A percentile compares a stretch with the other conserved stretches of the same genome.
These are phyloP conservation scores for Glossosoma conforme DNA, from an alignment of 1,140 invertebrate species.

Conservation along the genomic window DNA sequence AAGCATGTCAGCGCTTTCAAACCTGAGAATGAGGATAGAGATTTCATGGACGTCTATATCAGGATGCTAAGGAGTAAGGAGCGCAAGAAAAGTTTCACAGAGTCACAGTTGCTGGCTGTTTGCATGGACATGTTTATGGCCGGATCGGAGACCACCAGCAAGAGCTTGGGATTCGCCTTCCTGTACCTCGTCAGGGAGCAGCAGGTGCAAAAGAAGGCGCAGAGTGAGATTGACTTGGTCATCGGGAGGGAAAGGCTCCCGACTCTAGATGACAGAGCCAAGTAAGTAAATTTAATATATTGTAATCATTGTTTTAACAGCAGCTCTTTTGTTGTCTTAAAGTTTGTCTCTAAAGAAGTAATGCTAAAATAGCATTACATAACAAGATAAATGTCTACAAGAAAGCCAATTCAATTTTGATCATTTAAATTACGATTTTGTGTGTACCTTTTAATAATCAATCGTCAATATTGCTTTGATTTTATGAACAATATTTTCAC, in stretches of 20 bases:
- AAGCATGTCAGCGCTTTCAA: constrained; percentile 67
- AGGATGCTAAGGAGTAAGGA: constrained; percentile 57
- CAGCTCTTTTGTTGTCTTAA: neutral
- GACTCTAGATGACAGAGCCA: constrained; percentile 61
- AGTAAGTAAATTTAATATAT: constrained; percentile 47
- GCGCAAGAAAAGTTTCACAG: constrained; percentile 50
- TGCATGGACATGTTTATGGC: constrained; percentile 80
- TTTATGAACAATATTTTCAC: too few species aligned
- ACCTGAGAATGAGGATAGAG: constrained; percentile 57
- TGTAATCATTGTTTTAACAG: neutral
- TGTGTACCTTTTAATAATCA: too few species aligned
- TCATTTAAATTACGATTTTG: too few species aligned
- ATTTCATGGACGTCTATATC: constrained; percentile 84
- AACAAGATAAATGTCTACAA: neutral
- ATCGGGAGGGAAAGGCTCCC: constrained; percentile 65
- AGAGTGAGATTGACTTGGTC: constrained; percentile 73
- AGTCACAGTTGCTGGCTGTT: constrained; percentile 67
- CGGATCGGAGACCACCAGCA: constrained; percentile 76
- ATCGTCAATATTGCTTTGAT: too few species aligned
- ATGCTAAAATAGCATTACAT: neutral
- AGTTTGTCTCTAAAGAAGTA: too few species aligned
- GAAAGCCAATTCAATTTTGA: too few species aligned
- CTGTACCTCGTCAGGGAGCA: constrained; percentile 71
- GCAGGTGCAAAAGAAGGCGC: constrained; percentile 73
- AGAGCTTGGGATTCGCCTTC: constrained; percentile 71